phyloP scores from a whole-genome alignment of 2,888 invertebrate species.

The Zonitis immaculata region DNA sequence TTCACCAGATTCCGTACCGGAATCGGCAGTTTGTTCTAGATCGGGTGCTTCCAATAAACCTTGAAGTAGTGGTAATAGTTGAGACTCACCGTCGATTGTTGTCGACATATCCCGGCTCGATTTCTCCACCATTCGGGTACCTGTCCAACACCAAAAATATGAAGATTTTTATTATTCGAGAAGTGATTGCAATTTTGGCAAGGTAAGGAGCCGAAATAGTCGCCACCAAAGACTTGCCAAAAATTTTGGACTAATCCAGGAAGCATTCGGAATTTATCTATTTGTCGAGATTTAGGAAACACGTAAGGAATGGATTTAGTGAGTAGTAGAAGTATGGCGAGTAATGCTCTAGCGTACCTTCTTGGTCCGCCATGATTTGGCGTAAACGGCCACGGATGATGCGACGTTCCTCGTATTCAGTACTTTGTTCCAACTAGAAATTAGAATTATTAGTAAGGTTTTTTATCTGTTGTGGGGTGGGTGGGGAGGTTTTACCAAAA shows the following conservation, averaged over 20 bases:
- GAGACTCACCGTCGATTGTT: slow-evolving; percentile 66
- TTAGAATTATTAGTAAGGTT: slow-evolving; percentile 1
- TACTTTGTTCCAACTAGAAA: slow-evolving; percentile 76
- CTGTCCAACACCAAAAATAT: slow-evolving; percentile 46
- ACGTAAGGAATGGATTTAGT: too few relatives aligned
- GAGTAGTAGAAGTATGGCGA: too few relatives aligned
- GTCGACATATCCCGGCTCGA: slow-evolving; percentile 45
- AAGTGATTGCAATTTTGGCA: too few relatives aligned
- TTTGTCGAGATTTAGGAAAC: too few relatives aligned
- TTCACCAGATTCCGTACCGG: slow-evolving; percentile 66
- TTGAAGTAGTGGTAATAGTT: slow-evolving; percentile 64
- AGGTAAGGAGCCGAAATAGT: too few relatives aligned
- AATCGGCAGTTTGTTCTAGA: slow-evolving; percentile 53
- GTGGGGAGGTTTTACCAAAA: slow-evolving; percentile 64
- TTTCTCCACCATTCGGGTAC: slow-evolving; percentile 52
- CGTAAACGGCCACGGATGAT: slow-evolving; percentile 75
- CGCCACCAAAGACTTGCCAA: too few relatives aligned
- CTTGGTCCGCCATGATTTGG: slow-evolving; percentile 80
- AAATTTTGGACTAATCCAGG: too few relatives aligned
- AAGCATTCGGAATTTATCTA: too few relatives aligned
- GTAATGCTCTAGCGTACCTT: too few relatives aligned
- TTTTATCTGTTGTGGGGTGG: too few relatives aligned
- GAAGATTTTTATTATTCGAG: slow-evolving; percentile 2
- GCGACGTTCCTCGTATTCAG: slow-evolving; percentile 83
- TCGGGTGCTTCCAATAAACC: slow-evolving; percentile 55